These are phyloP conservation scores for Lithophane semibrunnea DNA, from an alignment of 2,888 invertebrate genomes.

Conservation along the genomic window DNA sequence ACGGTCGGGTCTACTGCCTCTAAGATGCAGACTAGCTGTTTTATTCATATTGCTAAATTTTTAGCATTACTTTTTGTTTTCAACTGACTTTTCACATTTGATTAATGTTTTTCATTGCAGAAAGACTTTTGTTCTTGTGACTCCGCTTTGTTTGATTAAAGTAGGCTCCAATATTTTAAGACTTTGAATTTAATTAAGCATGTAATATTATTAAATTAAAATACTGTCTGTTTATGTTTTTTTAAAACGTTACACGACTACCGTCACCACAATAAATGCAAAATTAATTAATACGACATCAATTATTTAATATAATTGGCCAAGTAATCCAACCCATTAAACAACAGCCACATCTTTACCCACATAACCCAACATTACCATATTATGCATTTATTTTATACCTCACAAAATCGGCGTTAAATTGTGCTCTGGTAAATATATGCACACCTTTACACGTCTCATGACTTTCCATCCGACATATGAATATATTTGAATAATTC, in stretches of 20 bases:
- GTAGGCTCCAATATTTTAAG: not conserved
- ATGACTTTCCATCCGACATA: slow-evolving; percentile 77
- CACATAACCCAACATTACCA: slow-evolving; percentile 37
- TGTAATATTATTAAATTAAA: not conserved
- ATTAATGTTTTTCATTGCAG: slow-evolving; percentile 53
- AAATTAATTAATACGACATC: not conserved
- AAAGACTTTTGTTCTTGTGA: slow-evolving; percentile 35
- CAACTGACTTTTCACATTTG: slow-evolving; percentile 39
- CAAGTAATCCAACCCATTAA: slow-evolving; percentile 14
- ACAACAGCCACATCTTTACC: slow-evolving; percentile 28
- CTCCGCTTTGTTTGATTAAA: slow-evolving; percentile 25
- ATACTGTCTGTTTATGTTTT: not conserved
- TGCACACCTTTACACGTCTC: slow-evolving; percentile 67
- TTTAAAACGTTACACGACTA: not conserved
- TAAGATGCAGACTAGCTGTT: slow-evolving; percentile 69
- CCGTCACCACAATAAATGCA: not conserved
- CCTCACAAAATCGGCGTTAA: slow-evolving; percentile 56
- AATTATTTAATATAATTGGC: slow-evolving; percentile 15
- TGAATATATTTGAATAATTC: slow-evolving; percentile 85
- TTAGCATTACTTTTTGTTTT: slow-evolving; percentile 59
- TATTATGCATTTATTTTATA: slow-evolving; percentile 57
- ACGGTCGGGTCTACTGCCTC: slow-evolving; percentile 58
- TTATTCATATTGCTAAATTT: slow-evolving; percentile 63
- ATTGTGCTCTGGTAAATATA: slow-evolving; percentile 60
- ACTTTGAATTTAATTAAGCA: not conserved